Evolutionary conservation across 1,140 invertebrate genomes (phyloP), one percentile per base, ranked within the genome.

Genomic region (Hyposmocoma kahamanoa): DNA sequence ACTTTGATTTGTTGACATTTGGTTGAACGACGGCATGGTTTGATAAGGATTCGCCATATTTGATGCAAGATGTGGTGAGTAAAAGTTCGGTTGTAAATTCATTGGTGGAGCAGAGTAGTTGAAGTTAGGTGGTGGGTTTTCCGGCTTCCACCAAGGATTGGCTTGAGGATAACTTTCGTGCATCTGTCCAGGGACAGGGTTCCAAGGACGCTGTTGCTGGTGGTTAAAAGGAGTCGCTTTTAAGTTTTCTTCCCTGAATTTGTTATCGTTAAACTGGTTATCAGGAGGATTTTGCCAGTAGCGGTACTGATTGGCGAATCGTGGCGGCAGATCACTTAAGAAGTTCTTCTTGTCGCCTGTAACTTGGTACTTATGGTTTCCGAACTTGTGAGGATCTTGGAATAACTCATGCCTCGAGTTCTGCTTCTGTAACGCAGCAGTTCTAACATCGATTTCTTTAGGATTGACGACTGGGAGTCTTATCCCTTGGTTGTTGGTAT

Each of bases 401-500:
- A 80, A 80, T 22, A 77, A 41, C 13, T 84, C 80, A 2, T 72
- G 69, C 0, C 81, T 59, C 0, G 71, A 76, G 46, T 56, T 86
- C 58, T 86, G 84, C 26, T 83, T 84, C 56, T 87, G 86, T 19
- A 86, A 42, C 0, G 84, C 79, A 0, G 77, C 82, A 0, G 83
- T 83, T 17, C 84, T 65, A 0, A 86, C 80, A 45, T 87, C 86
- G 3, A 87, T 87, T 56, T 87, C 86, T 50, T 87, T 87, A 0
- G 86, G 86, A 43, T 87, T 87, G 5, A 87, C 86, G 0, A 86
- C 86, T 0, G 86, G 82, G 4, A 87, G 62, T 9, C 76, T 60
- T 2, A 87, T 86, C 5, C 73, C 70, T 20, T 67, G 71, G n/a
- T 56, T 69, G 49, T 59, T 70, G n/a, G 56, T 42, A 10, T 59